Base-by-base conservation (phyloP, 2,888 invertebrate species). In the Mamestra brassicae region DNA sequence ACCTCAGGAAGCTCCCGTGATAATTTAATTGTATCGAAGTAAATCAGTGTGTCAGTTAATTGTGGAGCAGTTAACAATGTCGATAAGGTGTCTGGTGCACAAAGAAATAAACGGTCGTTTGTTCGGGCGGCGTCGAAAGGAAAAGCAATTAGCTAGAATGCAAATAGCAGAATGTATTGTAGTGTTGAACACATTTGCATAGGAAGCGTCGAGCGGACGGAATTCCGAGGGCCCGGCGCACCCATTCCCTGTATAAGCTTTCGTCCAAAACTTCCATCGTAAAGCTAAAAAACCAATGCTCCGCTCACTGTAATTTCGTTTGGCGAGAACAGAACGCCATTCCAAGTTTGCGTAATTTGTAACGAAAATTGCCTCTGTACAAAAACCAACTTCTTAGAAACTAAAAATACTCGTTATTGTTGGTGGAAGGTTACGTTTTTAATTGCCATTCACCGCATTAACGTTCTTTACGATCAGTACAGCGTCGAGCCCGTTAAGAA, bases 141-240 rank as follows among this genome's bases (percentile, higher is more conserved):
- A 94, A 95, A 94, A 94, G 94, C 95, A 95, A 95, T 95, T 96
- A 95, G 93, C 93, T 92, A 79, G 90, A 95, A 94, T 92, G 93
- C 93, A 94, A 95, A 95, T 94, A 93, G 92, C 91, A 86, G 92
- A 94, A 93, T 93, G 92, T 94, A 94, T 93, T 93, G 94, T 93
- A 92, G 91, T 92, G 90, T 89, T 92, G 88, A 90, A 88, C 90
- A 90, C 92, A 95, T 95, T 95, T 94, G 93, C 95, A 95, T 95
- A 92, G 90, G 90, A 93, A 93, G 93, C 93, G 94, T 83, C 88
- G 89, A 85, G 88, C 87, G 87, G 87, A 86, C 88, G 91, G 90
- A 91, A 90, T 90, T 89, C 90, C 89, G 89, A 90, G 89, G 90
- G 89, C 87, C 87, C 80, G 87, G 86, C 87, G 87, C 84, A 86